Base-by-base conservation (phyloP, 1,140 invertebrate genomes). In the Papilio glaucus region DNA sequence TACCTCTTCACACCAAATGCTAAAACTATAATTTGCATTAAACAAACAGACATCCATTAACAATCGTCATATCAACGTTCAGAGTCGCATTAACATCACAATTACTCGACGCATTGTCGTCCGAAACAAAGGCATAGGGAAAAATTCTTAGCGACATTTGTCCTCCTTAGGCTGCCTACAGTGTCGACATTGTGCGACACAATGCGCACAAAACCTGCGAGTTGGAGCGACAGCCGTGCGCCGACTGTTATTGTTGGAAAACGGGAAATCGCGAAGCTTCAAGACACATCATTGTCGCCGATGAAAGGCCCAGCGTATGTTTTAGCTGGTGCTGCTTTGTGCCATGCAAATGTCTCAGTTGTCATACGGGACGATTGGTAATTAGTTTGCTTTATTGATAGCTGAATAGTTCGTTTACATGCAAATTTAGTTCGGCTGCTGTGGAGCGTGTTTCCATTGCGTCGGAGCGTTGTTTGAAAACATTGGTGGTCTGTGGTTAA, bases 111-210 rank as follows among this genome's bases (percentile, higher is more conserved):
- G 63, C 38, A 61, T 79, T 79, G 71, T 77, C 45, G 38, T 71
- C 24, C 26, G 29, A 69, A 68, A 75, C 72, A 80, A 79, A 74
- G 74, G 72, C 60, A 18, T 49, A 70, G 72, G 76, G 76, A 80
- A 80, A 80, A 80, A 77, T 77, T 73, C 74, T 73, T 73, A 69
- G 72, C 75, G 60, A 65, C 75, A 42, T 42, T 73, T 72, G 71
- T 76, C 71, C 72, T 49, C 71, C 67, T 69, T 69, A 49, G 72
- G 61, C 60, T 75, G 61, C 33, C 67, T 33, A 68, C 73, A 72
- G 71, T 73, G 75, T 61, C 71, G 45, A 65, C 72, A 75, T 75
- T 74, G 73, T 79, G 49, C 7, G 15, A 21, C 49, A 77, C 73
- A 77, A 77, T 71, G 42, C 26, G 18, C 37, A 71, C 69, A 71